Evolutionary conservation across 2,113 vertebrate genomes (phyloP), one percentile per base, ranked within the genome.

Genomic region (Hipposideros armiger): DNA sequence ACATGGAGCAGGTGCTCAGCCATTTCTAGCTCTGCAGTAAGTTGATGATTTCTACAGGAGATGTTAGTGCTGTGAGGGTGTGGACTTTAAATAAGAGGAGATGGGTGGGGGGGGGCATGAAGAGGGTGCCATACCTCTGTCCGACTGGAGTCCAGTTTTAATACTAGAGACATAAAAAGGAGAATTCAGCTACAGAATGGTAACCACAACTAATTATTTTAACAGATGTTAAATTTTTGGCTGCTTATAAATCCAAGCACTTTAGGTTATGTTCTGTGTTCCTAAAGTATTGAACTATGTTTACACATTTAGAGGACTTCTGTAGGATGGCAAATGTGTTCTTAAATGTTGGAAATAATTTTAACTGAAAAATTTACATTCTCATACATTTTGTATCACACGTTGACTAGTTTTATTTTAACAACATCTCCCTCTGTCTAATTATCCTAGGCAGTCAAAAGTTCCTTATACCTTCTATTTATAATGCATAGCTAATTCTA

Each of bases 311-410:
- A 73, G 42, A 74, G 72, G 54, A 52, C 70, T 94, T 88, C 89
- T 80, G 62, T 78, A 52, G 83, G 93, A 95, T 96, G 95, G 82
- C 70, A 97, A 95, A 88, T 96, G 94, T 92, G 67, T 90, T 96
- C 81, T 82, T 90, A 88, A 96, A 70, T 58, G 83, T 80, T 91
- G 45, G 50, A 87, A 91, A 69, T 90, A 95, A 88, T 95, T 97
- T 88, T 91, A 96, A 82, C 94, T 85, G 30, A 90, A 96, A 97
- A 94, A 66, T 77, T 85, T 88, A 94, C 76, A 88, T 85, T 92
- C 67, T n/a, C 77, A 60, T 89, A 86, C 56, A 95, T 89, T 94
- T 87, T 94, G 85, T 83, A 89, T 45, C 69, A 36, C 7, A 78
- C 8, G 42, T 96, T 81, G 78, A 67, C 56, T 95, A 62, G 54